A percentile compares a stretch with the other conserved stretches of the same genome.
Evolutionary conservation across 2,888 invertebrate genomes (phyloP).

Genomic region (Drosophila putrida): DNA sequence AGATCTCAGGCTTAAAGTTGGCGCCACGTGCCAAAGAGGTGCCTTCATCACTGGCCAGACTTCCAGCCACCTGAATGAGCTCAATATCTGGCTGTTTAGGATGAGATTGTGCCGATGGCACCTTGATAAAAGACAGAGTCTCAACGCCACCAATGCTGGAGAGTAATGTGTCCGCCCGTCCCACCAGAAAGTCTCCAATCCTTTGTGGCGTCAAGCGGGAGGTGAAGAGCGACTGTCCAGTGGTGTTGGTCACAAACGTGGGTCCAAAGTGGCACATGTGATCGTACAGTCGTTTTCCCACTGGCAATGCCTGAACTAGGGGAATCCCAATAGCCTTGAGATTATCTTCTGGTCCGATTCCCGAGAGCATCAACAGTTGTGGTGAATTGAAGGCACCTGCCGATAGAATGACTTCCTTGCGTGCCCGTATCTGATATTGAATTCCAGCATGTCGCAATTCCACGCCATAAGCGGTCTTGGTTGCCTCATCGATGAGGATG

Average conservation of each 20-base stretch:
- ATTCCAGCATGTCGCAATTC: constrained; percentile 87
- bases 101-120: constrained; percentile 86
- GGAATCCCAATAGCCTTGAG: constrained; percentile 87
- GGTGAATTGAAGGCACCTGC: constrained; percentile 96
- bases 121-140: constrained; percentile 89
- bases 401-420: constrained; percentile 93
- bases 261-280: constrained; percentile 85
- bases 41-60: constrained; percentile 88
- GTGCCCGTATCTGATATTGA: constrained; percentile 87
- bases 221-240: constrained; percentile 68
- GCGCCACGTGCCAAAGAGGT: constrained; percentile 87
- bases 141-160: constrained; percentile 88
- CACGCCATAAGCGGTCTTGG: constrained; percentile 89
- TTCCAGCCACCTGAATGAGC: constrained; percentile 88
- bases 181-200: constrained; percentile 65
- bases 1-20: constrained; percentile 87
- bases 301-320: constrained; percentile 88
- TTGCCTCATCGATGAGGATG: constrained; percentile 88
- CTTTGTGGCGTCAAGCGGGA: constrained; percentile 44
- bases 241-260: constrained; percentile 83
- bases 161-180: constrained; percentile 86
- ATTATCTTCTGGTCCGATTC: constrained; percentile 88
- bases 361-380: constrained; percentile 95
- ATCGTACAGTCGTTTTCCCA: constrained; percentile 89
- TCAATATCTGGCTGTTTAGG: constrained; percentile 89